Conservation (phyloP, 2,888 invertebrate species). For the Arge pagana region DNA sequence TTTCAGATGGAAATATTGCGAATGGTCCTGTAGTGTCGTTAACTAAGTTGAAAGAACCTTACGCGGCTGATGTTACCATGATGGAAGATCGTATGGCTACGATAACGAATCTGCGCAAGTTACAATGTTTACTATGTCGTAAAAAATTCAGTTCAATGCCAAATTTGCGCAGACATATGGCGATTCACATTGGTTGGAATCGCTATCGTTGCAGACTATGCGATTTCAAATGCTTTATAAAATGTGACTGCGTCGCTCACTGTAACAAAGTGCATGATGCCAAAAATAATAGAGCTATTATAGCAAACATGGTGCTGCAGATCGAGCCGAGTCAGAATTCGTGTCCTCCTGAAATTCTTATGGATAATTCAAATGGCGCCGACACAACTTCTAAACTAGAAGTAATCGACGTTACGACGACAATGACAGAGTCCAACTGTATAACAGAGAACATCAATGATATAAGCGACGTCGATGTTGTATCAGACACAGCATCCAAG, state of each 20-base stretch:
- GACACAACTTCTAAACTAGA: conserved; percentile 16
- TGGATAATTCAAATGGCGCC: conserved; percentile 13
- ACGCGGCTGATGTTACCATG: conserved; percentile 1
- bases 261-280: conserved; percentile 68
- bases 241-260: conserved; percentile 70
- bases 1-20: not conserved
- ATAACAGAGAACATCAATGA: too few species aligned
- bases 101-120: conserved; percentile 35
- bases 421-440: too few species aligned
- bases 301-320: conserved; percentile 37
- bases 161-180: conserved; percentile 67
- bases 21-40: not conserved
- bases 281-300: conserved; percentile 47
- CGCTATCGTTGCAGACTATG: conserved; percentile 78
- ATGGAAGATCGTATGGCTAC: conserved; percentile 36
- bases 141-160: conserved; percentile 59
- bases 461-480: too few species aligned
- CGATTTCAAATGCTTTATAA: conserved; percentile 69
- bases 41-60: not conserved
- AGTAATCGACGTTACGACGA: conserved; percentile 25
- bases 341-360: conserved; percentile 20
- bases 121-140: conserved; percentile 64
- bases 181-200: conserved; percentile 72
- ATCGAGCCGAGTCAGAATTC: conserved; percentile 31
- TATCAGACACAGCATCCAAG: too few species aligned